Percentiles rank a stretch among this genome's conserved stretches.
Conservation (phyloP, 2,797 vertebrate species). For the Hypotaenidia okinawae region DNA sequence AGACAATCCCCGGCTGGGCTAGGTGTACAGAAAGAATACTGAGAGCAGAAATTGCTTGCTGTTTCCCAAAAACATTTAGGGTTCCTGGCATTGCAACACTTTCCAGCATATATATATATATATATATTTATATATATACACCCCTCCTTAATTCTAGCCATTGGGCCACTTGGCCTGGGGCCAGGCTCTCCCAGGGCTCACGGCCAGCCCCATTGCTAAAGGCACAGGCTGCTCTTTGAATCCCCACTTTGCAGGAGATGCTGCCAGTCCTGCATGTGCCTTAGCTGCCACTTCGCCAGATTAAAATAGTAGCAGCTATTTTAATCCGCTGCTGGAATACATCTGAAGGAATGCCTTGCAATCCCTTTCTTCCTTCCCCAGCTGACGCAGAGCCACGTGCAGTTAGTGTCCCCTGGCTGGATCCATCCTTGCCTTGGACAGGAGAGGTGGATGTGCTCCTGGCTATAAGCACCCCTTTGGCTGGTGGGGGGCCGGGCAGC, state of each 20-base stretch:
- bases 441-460: not conserved
- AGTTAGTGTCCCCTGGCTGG: rapidly evolving
- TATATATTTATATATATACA: too few relatives aligned
- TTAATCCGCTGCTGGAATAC: conserved; percentile 24
- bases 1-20: not conserved
- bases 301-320: conserved; percentile 66
- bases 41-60: not conserved
- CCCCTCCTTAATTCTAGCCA: not conserved
- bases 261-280: conserved; percentile 41
- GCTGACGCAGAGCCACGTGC: not conserved
- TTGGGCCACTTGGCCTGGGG: not conserved
- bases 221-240: not conserved
- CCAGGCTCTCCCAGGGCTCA: not conserved
- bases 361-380: not conserved
- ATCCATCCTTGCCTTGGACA: not conserved
- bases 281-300: not conserved
- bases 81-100: not conserved
- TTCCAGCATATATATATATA: not conserved
- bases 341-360: conserved; percentile 11
- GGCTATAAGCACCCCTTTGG: rapidly evolving
- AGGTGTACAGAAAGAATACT: not conserved
- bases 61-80: not conserved
- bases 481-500: not conserved
- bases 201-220: not conserved
- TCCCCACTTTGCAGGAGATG: not conserved